These are phyloP conservation scores for Platerodrilus igneus DNA, from an alignment of 2,888 invertebrate genomes.

Conservation along the genomic window DNA sequence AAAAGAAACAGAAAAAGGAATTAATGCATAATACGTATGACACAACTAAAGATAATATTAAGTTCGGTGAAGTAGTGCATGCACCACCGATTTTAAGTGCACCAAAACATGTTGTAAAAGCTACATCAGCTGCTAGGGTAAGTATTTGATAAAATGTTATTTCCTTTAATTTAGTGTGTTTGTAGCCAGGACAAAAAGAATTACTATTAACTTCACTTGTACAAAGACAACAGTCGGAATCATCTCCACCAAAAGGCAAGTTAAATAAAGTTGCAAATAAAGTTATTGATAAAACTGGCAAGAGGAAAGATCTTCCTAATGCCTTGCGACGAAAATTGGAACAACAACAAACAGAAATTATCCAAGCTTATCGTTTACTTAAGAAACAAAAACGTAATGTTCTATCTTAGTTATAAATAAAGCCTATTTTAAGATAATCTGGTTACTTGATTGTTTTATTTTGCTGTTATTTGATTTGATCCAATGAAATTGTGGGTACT, in stretches of 20 bases:
- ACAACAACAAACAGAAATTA: conserved; percentile 54
- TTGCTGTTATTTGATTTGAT: too few species aligned
- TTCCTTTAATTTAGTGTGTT: conserved; percentile 25
- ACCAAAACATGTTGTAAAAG: conserved; percentile 50
- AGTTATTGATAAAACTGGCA: conserved; percentile 52
- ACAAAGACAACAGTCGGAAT: conserved; percentile 21
- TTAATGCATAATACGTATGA: conserved; percentile 49
- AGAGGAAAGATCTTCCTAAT: conserved; percentile 57
- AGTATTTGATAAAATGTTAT: conserved; percentile 12
- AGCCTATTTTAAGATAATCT: too few species aligned
- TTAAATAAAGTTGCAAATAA: conserved; percentile 26
- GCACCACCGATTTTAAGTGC: conserved; percentile 63
- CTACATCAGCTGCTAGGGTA: conserved; percentile 31
- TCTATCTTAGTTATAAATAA: too few species aligned
- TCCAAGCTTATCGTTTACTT: conserved; percentile 56
- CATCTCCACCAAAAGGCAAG: conserved; percentile 1
- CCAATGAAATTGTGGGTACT: too few species aligned
- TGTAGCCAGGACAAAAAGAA: conserved; percentile 61
- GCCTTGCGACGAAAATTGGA: conserved; percentile 58
- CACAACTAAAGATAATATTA: conserved; percentile 56
- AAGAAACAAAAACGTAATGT: conserved; percentile 50
- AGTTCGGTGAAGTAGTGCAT: conserved; percentile 72
- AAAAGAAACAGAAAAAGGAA: conserved; percentile 47
- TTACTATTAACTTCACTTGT: conserved; percentile 58
- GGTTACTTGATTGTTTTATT: too few species aligned